phyloP scores from a whole-genome alignment of 2,888 invertebrate species.

The Leptarthrus brevirostris region DNA sequence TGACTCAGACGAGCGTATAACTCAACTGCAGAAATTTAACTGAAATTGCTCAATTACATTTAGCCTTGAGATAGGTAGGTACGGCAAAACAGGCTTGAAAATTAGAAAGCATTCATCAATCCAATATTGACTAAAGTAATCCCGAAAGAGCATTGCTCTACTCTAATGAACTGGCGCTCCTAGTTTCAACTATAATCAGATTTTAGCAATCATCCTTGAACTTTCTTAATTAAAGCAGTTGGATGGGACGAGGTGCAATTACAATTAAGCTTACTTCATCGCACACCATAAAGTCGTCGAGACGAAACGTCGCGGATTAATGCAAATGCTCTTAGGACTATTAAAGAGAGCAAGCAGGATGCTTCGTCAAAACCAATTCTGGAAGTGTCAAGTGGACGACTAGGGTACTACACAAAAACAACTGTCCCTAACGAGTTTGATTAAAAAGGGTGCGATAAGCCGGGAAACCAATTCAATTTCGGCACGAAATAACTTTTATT shows the following conservation, averaged over 20 bases:
- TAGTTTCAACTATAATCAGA: slow-evolving; percentile 32
- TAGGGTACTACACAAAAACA: slow-evolving; percentile 36
- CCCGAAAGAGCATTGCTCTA: not conserved
- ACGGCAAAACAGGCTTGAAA: too few relatives aligned
- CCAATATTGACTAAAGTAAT: not conserved
- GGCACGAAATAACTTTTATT: not conserved
- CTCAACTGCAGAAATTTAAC: too few relatives aligned
- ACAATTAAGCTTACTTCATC: slow-evolving; percentile 43
- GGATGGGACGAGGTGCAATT: slow-evolving; percentile 6
- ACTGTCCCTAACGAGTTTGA: slow-evolving; percentile 41
- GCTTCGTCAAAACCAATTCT: slow-evolving; percentile 6
- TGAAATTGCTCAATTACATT: too few relatives aligned
- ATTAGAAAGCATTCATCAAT: too few relatives aligned
- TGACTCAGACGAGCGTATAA: too few relatives aligned
- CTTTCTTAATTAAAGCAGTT: slow-evolving; percentile 24
- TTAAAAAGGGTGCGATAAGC: slow-evolving; percentile 37
- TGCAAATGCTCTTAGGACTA: not conserved
- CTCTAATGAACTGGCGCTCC: slow-evolving; percentile 18
- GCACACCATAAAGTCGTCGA: not conserved
- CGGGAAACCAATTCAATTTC: slow-evolving; percentile 17
- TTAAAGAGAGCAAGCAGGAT: not conserved
- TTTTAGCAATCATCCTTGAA: slow-evolving; percentile 20
- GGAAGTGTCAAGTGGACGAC: not conserved
- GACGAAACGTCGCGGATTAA: not conserved
- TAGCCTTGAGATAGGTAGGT: too few relatives aligned